Evolutionary conservation across 2,888 invertebrate species (phyloP).

Genomic region (Morinoia aosen): DNA sequence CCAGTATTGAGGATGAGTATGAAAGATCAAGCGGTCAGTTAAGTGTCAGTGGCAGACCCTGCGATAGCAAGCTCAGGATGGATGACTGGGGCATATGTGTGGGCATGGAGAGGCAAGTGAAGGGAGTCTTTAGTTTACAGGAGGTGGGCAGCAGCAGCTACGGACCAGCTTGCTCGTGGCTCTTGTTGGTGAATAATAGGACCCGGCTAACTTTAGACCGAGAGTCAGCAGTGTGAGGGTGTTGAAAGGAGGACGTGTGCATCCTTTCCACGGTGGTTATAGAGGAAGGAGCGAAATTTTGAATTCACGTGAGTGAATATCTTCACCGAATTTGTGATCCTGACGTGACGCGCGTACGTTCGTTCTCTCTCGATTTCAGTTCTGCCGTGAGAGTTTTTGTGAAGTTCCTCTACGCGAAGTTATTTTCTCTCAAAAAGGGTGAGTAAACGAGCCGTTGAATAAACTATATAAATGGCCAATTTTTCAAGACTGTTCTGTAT

Average conservation of each 20-base stretch:
- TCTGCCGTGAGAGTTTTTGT: neutral
- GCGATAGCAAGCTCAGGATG: conserved; percentile 45
- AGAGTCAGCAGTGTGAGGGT: conserved; percentile 46
- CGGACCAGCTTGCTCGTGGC: conserved; percentile 46
- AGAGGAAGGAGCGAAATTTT: neutral
- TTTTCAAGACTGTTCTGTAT: neutral
- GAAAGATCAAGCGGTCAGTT: conserved; percentile 6
- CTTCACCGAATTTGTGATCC: neutral
- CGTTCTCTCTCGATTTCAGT: neutral
- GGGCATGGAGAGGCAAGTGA: conserved; percentile 38
- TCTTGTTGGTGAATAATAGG: conserved; percentile 41
- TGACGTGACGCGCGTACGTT: neutral
- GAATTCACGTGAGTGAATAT: neutral
- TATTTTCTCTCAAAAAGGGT: neutral
- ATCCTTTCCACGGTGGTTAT: neutral
- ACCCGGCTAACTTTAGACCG: conserved; percentile 37
- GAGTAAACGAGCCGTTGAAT: neutral
- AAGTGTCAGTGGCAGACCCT: conserved; percentile 31
- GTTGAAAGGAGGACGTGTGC: conserved; percentile 37
- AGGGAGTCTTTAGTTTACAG: conserved; percentile 50
- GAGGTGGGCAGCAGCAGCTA: conserved; percentile 35
- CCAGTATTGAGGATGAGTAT: neutral
- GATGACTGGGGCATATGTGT: conserved; percentile 52
- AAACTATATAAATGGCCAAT: neutral
- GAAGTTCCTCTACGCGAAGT: neutral